These are phyloP conservation scores for Onychorhynchus coronatus DNA, from an alignment of 2,113 vertebrate genomes.

Conservation along the genomic window DNA sequence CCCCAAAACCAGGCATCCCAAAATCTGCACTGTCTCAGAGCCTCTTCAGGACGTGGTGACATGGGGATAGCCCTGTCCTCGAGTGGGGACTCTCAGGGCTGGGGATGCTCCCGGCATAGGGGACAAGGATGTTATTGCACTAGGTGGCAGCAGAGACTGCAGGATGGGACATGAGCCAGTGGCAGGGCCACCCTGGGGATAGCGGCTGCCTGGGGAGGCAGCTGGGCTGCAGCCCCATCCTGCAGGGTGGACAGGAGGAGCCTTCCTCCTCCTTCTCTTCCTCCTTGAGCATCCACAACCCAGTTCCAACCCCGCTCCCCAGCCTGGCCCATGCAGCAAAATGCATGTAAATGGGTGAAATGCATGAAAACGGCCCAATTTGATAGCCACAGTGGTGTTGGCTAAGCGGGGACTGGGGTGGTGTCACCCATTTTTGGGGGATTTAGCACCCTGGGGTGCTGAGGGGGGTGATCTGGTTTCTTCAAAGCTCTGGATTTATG, in stretches of 20 bases:
- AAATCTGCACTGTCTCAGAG: neutral
- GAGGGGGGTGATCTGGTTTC: neutral
- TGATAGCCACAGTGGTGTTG: neutral
- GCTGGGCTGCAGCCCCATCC: neutral
- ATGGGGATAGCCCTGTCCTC: neutral
- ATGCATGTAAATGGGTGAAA: neutral
- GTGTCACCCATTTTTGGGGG: neutral
- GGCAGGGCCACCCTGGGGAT: neutral
- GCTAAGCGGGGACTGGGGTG: neutral
- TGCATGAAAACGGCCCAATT: neutral
- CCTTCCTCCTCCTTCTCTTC: neutral
- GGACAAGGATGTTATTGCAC: neutral
- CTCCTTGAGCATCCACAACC: neutral
- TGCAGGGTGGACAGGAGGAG: neutral
- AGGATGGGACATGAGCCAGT: accelerated
- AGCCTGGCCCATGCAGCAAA: neutral
- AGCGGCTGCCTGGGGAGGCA: neutral
- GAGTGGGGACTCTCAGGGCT: accelerated
- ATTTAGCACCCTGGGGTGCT: neutral
- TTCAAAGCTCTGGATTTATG: accelerated
- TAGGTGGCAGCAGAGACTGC: constrained; percentile 42
- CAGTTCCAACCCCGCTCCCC: accelerated
- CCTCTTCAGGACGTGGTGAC: neutral
- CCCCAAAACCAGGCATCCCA: accelerated
- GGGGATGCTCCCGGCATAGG: accelerated